Percentiles rank a stretch among this genome's conserved stretches.
These are phyloP conservation scores for Elaphurus davidianus DNA, from an alignment of 2,113 vertebrate genomes.

Conservation along the genomic window DNA sequence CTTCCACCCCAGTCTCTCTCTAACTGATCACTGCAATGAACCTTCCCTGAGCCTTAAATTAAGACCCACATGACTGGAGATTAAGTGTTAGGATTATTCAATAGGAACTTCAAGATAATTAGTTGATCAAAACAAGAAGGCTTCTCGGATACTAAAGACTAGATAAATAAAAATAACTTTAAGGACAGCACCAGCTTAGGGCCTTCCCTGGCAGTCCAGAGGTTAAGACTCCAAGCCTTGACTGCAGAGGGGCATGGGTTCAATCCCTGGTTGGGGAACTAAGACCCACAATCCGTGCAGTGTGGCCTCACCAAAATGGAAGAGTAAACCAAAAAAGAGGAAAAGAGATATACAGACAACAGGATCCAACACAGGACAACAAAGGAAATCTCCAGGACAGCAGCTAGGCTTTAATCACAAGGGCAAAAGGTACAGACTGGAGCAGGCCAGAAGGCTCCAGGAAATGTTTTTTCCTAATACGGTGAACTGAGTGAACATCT, in stretches of 20 bases:
- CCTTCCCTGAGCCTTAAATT: not conserved
- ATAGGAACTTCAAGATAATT: conserved; percentile 13
- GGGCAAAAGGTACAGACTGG: not conserved
- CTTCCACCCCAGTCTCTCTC: not conserved
- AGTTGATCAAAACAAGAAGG: not conserved
- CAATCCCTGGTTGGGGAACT: not conserved
- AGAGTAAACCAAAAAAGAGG: not conserved
- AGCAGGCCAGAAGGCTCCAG: not conserved
- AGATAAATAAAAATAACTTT: not conserved
- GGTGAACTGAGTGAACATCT: not conserved
- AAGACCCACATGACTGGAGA: not conserved
- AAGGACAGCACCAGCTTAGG: not conserved
- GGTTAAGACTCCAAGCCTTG: not conserved
- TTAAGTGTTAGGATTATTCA: not conserved
- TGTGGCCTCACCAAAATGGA: not conserved
- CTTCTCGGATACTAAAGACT: not conserved
- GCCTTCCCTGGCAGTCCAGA: not conserved
- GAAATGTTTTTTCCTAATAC: not conserved
- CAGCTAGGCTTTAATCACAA: not conserved
- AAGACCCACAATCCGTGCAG: not conserved
- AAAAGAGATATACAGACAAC: not conserved
- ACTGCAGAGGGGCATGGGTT: not conserved
- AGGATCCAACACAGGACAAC: not conserved
- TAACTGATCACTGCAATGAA: not conserved
- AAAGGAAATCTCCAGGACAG: not conserved